These are phyloP conservation scores for Eupeodes luniger DNA, from an alignment of 2,888 invertebrate genomes.

Conservation along the genomic window DNA sequence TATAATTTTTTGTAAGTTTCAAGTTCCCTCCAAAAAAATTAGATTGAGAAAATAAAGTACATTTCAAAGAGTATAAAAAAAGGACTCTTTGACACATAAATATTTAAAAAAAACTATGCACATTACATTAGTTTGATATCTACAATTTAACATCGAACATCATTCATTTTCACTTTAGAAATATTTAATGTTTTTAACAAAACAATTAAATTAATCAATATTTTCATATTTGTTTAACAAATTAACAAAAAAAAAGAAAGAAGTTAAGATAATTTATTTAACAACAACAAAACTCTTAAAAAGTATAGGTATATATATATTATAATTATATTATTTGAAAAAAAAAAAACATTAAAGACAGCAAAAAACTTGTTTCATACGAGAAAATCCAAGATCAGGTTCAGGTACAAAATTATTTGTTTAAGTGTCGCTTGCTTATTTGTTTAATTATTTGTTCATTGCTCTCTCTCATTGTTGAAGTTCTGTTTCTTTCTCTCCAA, in stretches of 20 bases:
- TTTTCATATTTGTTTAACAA: conserved; percentile 31
- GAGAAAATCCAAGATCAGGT: conserved; percentile 68
- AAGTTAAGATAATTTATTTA: conserved; percentile 52
- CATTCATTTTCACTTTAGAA: conserved; percentile 36
- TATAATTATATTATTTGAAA: conserved; percentile 20
- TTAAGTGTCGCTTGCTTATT: conserved; percentile 22
- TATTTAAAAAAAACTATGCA: conserved; percentile 41
- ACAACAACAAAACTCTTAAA: conserved; percentile 60
- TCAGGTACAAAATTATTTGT: conserved; percentile 67
- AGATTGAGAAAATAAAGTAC: too few relatives aligned
- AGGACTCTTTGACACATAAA: not conserved
- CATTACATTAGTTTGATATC: conserved; percentile 25
- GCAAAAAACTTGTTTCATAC: conserved; percentile 72
- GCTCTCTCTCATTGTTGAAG: conserved; percentile 23
- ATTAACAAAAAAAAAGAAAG: conserved; percentile 54
- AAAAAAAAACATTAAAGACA: conserved; percentile 60
- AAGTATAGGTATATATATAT: conserved; percentile 42
- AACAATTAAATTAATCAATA: conserved; percentile 20
- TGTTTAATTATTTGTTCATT: conserved; percentile 1
- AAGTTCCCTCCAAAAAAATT: too few relatives aligned
- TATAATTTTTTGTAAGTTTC: too few relatives aligned
- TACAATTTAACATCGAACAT: conserved; percentile 63
- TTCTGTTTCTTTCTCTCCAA: conserved; percentile 5
- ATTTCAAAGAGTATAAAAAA: too few relatives aligned
- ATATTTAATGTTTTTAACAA: conserved; percentile 17